Evolutionary conservation across 2,113 vertebrate species (phyloP).

Genomic region (Calyptommatus sinebrachiatus): DNA sequence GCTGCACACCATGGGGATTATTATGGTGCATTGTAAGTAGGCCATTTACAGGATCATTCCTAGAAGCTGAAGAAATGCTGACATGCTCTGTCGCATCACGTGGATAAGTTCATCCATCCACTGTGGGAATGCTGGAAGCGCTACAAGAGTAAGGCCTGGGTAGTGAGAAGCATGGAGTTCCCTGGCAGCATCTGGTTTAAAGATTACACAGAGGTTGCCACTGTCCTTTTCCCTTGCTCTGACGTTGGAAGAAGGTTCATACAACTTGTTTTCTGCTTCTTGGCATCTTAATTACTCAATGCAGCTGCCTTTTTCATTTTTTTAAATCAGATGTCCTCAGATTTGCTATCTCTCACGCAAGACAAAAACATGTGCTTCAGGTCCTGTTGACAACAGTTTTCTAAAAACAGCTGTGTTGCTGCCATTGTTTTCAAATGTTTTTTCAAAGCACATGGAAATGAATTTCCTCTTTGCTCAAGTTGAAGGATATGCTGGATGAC

Average conservation of each 20-base stretch:
- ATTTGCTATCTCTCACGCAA: constrained; percentile 55
- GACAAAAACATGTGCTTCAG: constrained; percentile 50
- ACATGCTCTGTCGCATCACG: too few relatives aligned
- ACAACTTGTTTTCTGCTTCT: constrained; percentile 6
- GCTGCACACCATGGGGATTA: too few relatives aligned
- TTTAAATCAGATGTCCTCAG: constrained; percentile 33
- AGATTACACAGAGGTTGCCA: too few relatives aligned
- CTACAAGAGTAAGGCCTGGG: too few relatives aligned
- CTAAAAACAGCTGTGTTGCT: constrained; percentile 62
- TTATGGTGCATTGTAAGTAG: too few relatives aligned
- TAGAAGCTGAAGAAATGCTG: too few relatives aligned
- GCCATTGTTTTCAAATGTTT: constrained; percentile 67
- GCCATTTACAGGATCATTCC: too few relatives aligned
- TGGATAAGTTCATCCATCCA: too few relatives aligned
- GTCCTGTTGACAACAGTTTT: constrained; percentile 57
- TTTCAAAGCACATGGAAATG: constrained; percentile 56
- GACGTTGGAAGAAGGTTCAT: neutral
- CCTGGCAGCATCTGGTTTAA: too few relatives aligned
- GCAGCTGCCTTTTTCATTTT: constrained; percentile 37
- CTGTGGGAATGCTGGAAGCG: too few relatives aligned
- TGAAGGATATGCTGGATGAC: constrained; percentile 61
- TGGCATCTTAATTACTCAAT: constrained; percentile 28
- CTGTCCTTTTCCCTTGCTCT: neutral
- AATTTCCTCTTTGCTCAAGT: constrained; percentile 71
- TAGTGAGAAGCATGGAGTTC: too few relatives aligned